Evolutionary conservation across 1,140 invertebrate species (phyloP), one percentile per base, ranked within the genome.

Genomic region (Lethrus apterus): DNA sequence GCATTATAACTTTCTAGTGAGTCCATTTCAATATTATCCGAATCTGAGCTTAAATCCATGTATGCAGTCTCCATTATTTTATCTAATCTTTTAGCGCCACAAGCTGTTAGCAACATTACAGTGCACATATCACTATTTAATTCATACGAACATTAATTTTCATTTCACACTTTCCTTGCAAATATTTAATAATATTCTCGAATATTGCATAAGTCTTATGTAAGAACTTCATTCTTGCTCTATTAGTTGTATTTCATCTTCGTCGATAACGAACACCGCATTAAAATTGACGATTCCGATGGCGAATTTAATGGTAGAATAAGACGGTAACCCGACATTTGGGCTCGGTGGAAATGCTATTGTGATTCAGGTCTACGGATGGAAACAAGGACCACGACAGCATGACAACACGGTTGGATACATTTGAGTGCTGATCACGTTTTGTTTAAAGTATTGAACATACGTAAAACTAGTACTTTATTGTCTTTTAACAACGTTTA

Each of bases 361-460:
- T 57, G 58, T 57, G 60, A 62, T 62, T 62, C 56, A 56, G 58
- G 54, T 42, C 51, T 56, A 26, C 30, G 26, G 46, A 33, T 33
- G 30, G 41, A 9, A 29, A 43, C 24, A 52, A 54, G 53, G 55
- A 56, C 52, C 56, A 58, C 46, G 56, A 56, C 54, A 59, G 60
- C 62, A 60, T 64, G 62, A 64, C 62, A 64, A 56, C 52, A 62
- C 59, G 62, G 48, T 59, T 60, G 48, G 62, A 44, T 62, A 60
- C 55, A 52, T 61, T 51, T 45, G 53, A 53, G 57, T 61, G 59
- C 57, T 55, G 46, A 44, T 55, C 55, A 50, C 56, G 58, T 56
- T 42, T 51, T 34, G 44, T 21, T 20, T 46, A 30, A 46, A 46
- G 33, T 46, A 46, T 46, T 30, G 44, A 32, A 45, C 23, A 45